These are phyloP conservation scores for Siniperca chuatsi DNA, from an alignment of 2,113 vertebrate species.

Conservation along the genomic window DNA sequence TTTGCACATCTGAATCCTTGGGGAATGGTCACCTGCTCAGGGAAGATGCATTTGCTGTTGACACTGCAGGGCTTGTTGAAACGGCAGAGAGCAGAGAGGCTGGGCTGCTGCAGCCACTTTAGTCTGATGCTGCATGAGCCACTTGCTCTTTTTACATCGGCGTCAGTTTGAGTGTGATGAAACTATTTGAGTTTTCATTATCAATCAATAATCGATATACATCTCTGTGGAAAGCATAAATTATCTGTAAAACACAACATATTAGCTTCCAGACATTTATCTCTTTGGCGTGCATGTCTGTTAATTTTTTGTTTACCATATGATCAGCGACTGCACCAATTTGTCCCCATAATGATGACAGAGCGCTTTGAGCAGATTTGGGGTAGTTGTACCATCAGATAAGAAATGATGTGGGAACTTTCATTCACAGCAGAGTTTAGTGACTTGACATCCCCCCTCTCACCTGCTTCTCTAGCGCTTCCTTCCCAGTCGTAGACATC, in stretches of 20 bases:
- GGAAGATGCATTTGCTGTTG: constrained; percentile 34
- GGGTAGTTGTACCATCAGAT: neutral
- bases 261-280: neutral
- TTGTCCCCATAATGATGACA: neutral
- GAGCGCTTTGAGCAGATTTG: neutral
- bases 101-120: constrained; percentile 31
- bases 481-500: constrained; percentile 86
- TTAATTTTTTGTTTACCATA: neutral
- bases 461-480: constrained; percentile 96
- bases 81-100: constrained; percentile 19
- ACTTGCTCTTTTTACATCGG: neutral
- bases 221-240: neutral
- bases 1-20: constrained; percentile 9
- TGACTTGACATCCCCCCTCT: constrained; percentile 10
- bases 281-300: neutral
- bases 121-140: constrained; percentile 24
- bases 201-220: neutral
- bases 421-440: neutral
- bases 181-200: neutral
- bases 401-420: neutral
- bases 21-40: constrained; percentile 33
- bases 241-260: neutral
- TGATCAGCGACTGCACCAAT: neutral
- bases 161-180: neutral
- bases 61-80: constrained; percentile 35